Percentiles rank a stretch among this genome's conserved stretches.
These are phyloP conservation scores for Myotis vivesi DNA, from an alignment of 2,797 vertebrate species.

Conservation along the genomic window DNA sequence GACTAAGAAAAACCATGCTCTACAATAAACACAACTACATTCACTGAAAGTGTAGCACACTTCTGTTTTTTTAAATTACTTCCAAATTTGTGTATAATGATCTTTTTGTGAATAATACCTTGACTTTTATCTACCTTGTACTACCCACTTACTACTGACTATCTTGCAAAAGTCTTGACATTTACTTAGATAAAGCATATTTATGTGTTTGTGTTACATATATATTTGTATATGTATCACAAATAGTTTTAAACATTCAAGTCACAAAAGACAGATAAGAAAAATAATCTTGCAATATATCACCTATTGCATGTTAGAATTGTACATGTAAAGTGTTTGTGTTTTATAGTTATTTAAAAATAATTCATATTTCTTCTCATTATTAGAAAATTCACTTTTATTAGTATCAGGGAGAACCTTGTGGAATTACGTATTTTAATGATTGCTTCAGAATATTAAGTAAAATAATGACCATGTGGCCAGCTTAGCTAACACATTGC, in stretches of 20 bases:
- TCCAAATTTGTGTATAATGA: conserved; percentile 65
- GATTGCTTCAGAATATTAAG: not conserved
- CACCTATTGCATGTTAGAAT: not conserved
- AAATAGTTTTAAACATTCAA: not conserved
- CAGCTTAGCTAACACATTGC: not conserved
- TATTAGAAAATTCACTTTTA: not conserved
- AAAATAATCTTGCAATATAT: not conserved
- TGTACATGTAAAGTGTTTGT: not conserved
- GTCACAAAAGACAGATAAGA: not conserved
- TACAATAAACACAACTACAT: conserved; percentile 69
- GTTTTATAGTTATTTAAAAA: conserved; percentile 22
- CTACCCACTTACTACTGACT: not conserved
- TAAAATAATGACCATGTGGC: not conserved
- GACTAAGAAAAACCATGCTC: conserved; percentile 54
- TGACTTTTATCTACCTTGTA: conserved; percentile 64
- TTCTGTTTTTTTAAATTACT: conserved; percentile 58
- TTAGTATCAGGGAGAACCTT: not conserved
- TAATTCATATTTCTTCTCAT: not conserved
- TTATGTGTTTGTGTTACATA: not conserved
- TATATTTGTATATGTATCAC: not conserved
- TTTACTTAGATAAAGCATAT: not conserved
- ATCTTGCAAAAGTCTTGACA: conserved; percentile 17
- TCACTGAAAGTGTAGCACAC: conserved; percentile 52
- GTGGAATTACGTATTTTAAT: not conserved
- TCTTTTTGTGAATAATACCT: conserved; percentile 56